Percentiles rank a stretch among this genome's conserved stretches.
These are phyloP conservation scores for Macaria notata DNA, from an alignment of 2,888 invertebrate genomes.

Conservation along the genomic window DNA sequence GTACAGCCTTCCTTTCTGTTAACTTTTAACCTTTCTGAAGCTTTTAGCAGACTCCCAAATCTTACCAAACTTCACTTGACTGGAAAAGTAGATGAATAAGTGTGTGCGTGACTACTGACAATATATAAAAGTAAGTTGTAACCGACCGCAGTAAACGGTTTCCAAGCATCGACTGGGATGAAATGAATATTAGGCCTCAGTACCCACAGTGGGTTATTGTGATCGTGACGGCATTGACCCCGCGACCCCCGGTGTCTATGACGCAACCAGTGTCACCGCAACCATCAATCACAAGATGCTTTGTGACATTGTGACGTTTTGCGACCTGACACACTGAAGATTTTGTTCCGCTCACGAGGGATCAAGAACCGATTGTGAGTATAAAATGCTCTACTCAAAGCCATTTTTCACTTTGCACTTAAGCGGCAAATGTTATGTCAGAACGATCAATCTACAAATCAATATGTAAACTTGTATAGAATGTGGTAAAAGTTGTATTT, in stretches of 20 bases:
- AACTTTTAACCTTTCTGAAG: slow-evolving; percentile 10
- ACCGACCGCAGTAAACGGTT: slow-evolving; percentile 29
- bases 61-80: too few relatives aligned
- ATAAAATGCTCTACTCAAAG: too few relatives aligned
- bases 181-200: slow-evolving; percentile 45
- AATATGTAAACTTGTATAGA: neutral
- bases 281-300: slow-evolving; percentile 71
- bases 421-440: slow-evolving; percentile 4
- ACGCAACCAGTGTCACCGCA: slow-evolving; percentile 71
- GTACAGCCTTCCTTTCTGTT: slow-evolving; percentile 8
- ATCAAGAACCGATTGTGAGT: too few relatives aligned
- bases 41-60: too few relatives aligned
- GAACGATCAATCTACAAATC: slow-evolving; percentile 7
- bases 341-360: slow-evolving; percentile 18
- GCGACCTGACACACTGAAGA: slow-evolving; percentile 51
- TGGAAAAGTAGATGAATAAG: too few relatives aligned
- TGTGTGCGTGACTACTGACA: too few relatives aligned
- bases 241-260: slow-evolving; percentile 61
- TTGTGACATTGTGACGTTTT: slow-evolving; percentile 73
- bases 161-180: slow-evolving; percentile 42
- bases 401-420: too few relatives aligned
- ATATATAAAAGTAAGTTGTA: too few relatives aligned
- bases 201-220: slow-evolving; percentile 54
- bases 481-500: neutral
- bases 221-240: slow-evolving; percentile 74